Evolutionary conservation across 2,113 vertebrate genomes (phyloP), one percentile per base, ranked within the genome.

Genomic region (Clupea harengus): DNA sequence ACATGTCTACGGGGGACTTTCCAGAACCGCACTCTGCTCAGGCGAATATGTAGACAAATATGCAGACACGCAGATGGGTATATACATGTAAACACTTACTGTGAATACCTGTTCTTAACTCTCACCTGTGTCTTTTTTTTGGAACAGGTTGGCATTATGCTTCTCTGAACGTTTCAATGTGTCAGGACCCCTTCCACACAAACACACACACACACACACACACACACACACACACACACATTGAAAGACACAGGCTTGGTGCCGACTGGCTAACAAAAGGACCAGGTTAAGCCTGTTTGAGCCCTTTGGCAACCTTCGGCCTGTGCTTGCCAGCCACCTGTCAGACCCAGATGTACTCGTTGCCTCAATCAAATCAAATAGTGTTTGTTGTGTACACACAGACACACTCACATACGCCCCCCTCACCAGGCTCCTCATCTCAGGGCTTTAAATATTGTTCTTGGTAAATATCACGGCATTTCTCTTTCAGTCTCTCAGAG

Each of bases 1-100:
- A 89, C 89, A 91, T 49, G 91, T 89, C 93, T 95, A 39, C 94
- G 94, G 95, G 94, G 94, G 92, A 93, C 94, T 92, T 92, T 92
- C 89, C 91, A 92, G 91, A 92, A 91, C 45, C 45, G n/a, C 64
- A 52, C 47, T 49, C 13, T 49, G 18, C 81, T 39, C 57, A 90
- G 92, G 90, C 91, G 91, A 89, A 89, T 87, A 87, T 90, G 88
- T 88, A 90, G 86, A 89, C 88, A 92, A 86, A 64, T 18, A 25
- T 45, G 39, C 39, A 39, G 39, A 81, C 81, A n/a, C 83, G 32
- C 10, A 7, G 47, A 49, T 11, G 47, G 47, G 47, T 0, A 11
- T n/a, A 52, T 45, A 15, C 39, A 25, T 15, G 11, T 49, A 28
- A 3, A 45, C 49, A 22, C 47, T 6, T 47, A 50, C 47, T 47